phyloP scores from a whole-genome alignment of 64 coral and sea anemone genomes.

The Hydrozoanthus tunicans region DNA sequence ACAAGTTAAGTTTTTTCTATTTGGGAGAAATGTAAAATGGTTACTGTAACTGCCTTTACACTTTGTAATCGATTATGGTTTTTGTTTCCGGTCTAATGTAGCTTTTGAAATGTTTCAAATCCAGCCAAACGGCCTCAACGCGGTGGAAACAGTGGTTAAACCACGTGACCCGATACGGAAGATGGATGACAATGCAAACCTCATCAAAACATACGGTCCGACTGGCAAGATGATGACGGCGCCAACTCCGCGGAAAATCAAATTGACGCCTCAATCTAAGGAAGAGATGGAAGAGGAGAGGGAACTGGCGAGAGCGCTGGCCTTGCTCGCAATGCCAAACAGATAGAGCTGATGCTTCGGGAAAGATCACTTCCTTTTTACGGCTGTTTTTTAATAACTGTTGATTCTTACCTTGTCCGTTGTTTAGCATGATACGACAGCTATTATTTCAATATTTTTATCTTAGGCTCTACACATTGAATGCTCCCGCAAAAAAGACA shows the following conservation, averaged over 20 bases:
- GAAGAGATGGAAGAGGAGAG: slow-evolving; percentile 49
- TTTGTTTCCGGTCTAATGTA: background rate
- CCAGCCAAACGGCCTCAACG: background rate
- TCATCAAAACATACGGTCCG: background rate
- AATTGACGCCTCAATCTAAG: slow-evolving; percentile 39
- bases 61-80: background rate
- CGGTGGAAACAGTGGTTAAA: background rate
- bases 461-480: too few relatives aligned
- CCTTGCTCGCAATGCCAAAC: slow-evolving; percentile 35
- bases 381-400: background rate
- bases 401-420: background rate
- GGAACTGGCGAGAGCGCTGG: slow-evolving; percentile 39
- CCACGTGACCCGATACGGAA: background rate
- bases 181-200: background rate
- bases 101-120: background rate
- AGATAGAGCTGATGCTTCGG: background rate
- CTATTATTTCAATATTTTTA: too few relatives aligned
- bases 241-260: slow-evolving; percentile 32
- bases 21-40: too few relatives aligned
- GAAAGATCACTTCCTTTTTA: background rate
- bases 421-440: too few relatives aligned
- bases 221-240: background rate
- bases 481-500: too few relatives aligned
- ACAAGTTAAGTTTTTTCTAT: too few relatives aligned
- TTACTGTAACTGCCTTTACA: too few relatives aligned